Evolutionary conservation across 2,797 vertebrate species (phyloP).

Genomic region (Danio jaintianensis): DNA sequence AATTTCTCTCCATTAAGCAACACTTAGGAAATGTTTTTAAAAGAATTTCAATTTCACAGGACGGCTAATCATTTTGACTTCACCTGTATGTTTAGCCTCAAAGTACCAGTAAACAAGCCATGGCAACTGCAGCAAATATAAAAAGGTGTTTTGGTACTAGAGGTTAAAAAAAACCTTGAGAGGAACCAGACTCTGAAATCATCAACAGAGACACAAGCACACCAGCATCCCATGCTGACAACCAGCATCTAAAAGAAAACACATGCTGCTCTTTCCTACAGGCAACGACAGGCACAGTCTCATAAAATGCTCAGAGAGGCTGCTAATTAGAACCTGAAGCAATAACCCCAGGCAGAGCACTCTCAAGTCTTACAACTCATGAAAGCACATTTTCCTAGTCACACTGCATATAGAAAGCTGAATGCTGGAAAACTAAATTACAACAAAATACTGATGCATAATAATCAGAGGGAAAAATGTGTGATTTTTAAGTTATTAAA

Average conservation of each 20-base stretch:
- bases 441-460: neutral
- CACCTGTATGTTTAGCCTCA: too few relatives aligned
- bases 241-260: constrained; percentile 22
- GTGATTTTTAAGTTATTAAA: neutral
- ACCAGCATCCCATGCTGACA: constrained; percentile 4
- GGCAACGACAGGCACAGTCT: neutral
- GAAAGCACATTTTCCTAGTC: neutral
- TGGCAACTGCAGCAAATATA: neutral
- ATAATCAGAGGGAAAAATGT: neutral
- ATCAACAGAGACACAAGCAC: neutral
- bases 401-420: neutral
- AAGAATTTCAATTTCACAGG: too few relatives aligned
- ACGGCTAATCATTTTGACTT: too few relatives aligned
- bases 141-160: neutral
- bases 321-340: constrained; percentile 32
- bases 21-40: too few relatives aligned
- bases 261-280: constrained; percentile 21
- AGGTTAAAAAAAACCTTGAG: neutral
- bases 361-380: neutral
- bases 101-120: neutral
- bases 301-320: constrained; percentile 32
- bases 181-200: constrained; percentile 10
- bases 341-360: constrained; percentile 10
- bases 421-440: neutral
- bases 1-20: too few relatives aligned